Evolutionary conservation across 2,797 vertebrate species (phyloP).

Genomic region (Girardinus metallicus): DNA sequence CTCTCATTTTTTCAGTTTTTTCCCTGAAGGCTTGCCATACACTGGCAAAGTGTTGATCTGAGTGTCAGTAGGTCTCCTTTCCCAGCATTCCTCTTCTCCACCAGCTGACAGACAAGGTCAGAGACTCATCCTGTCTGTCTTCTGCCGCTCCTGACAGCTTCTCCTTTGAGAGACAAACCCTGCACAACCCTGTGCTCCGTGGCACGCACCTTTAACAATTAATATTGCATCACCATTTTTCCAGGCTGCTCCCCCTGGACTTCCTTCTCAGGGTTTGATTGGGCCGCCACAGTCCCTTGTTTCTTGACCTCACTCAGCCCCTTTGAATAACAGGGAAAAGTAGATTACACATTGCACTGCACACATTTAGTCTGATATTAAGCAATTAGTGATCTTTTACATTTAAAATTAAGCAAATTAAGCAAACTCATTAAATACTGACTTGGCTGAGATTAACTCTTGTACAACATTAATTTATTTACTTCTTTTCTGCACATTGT

Average conservation of each 20-base stretch:
- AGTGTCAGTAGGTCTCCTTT: conserved; percentile 73
- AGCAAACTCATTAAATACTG: background rate
- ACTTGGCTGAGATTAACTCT: background rate
- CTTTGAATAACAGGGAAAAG: conserved; percentile 16
- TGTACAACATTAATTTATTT: background rate
- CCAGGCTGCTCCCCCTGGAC: conserved; percentile 59
- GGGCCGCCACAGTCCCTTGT: conserved; percentile 29
- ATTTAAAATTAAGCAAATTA: conserved; percentile 9
- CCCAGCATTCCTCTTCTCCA: conserved; percentile 58
- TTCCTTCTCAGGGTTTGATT: conserved; percentile 48
- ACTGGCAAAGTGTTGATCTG: conserved; percentile 75
- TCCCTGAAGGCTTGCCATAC: conserved; percentile 67
- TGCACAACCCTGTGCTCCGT: conserved; percentile 64
- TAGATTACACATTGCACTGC: conserved; percentile 1
- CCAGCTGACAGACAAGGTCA: conserved; percentile 85
- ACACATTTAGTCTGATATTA: background rate
- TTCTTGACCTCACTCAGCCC: conserved; percentile 31
- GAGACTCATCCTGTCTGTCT: conserved; percentile 73
- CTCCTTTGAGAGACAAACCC: conserved; percentile 77
- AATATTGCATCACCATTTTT: conserved; percentile 84
- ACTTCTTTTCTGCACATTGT: background rate
- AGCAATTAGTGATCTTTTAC: conserved; percentile 9
- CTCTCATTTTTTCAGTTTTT: conserved; percentile 38
- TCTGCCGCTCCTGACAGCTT: conserved; percentile 78
- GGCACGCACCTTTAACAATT: conserved; percentile 78